Base-by-base conservation (phyloP, 2,888 invertebrate genomes). In the Pyrrhia umbra region DNA sequence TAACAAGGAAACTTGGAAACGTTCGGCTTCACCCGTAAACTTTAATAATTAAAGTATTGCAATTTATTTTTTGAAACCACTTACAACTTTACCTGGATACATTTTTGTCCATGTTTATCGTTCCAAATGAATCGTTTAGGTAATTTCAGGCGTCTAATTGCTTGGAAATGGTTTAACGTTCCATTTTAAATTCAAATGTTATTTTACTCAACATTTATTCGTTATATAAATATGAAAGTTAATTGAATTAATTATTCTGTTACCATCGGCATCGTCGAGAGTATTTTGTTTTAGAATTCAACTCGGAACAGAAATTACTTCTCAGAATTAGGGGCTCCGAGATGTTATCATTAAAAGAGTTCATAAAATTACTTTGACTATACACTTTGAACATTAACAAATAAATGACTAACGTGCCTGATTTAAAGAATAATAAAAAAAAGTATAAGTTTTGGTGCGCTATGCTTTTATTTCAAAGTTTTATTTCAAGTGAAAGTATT, bases 41-140 rank as follows among this genome's bases (percentile, higher is more conserved):
- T 83, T 80, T 79, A 85, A 85, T 84, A 85, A 85, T 84, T 80
- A 85, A 80, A 82, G 75, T 55, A 73, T 71, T 77, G 75, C 70
- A 79, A 76, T 81, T 80, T 79, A 65, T 72, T 68, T 79, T 72
- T 66, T 59, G 25, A 49, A 47, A 34, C 52, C 68, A 45, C 18
- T 68, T 25, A 43, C 18, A 66, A 67, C 49, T 55, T 69, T 46
- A 64, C 16, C 40, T 67, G 21, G 0, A 21, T 56, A 67, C 40
- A 46, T 25, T 57, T 47, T 20, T n/a, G n/a, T 37, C 23, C 18
- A 37, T 39, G 20, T 73, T 73, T 58, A 67, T 49, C 15, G 56
- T 49, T 45, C 27, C 9, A 47, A 73, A 61, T 60, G 49, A 50
- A 62, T 66, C 43, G 49, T 61, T 66, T 50, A 39, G 37, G 50